Evolutionary conservation across 2,888 invertebrate species (phyloP).

Genomic region (Apodemia zela): DNA sequence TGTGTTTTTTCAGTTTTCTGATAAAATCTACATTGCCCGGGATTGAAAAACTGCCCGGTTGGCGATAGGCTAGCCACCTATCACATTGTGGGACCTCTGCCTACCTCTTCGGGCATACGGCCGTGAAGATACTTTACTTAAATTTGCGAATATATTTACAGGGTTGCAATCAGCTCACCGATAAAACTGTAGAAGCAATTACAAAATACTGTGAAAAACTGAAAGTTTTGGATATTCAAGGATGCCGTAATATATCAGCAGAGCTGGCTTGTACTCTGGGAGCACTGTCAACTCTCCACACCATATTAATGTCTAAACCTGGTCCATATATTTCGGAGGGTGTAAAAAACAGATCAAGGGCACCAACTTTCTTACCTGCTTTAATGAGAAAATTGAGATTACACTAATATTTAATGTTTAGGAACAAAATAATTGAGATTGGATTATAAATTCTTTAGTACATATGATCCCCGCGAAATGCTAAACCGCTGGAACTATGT

Average conservation of each 20-base stretch:
- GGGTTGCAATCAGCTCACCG: constrained; percentile 82
- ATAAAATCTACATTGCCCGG: too few species aligned
- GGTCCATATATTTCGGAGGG: constrained; percentile 66
- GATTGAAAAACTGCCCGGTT: too few species aligned
- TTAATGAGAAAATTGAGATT: constrained; percentile 63
- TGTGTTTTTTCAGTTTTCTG: too few species aligned
- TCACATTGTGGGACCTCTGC: too few species aligned
- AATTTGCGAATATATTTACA: constrained; percentile 46
- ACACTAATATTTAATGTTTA: constrained; percentile 40
- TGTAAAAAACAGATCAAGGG: constrained; percentile 55
- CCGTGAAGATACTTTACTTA: too few species aligned
- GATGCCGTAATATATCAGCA: constrained; percentile 71
- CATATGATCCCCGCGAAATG: too few species aligned
- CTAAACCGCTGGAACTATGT: too few species aligned
- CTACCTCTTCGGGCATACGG: too few species aligned
- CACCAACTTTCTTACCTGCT: constrained; percentile 61
- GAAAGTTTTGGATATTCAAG: constrained; percentile 80
- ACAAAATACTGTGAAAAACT: constrained; percentile 70
- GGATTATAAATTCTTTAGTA: not conserved
- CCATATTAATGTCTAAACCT: constrained; percentile 69
- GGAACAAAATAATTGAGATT: not conserved
- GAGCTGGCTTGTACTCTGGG: constrained; percentile 67
- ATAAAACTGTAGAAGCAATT: constrained; percentile 76
- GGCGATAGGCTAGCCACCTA: too few species aligned
- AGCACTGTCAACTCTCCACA: constrained; percentile 60